Evolutionary conservation across 2,888 invertebrate species (phyloP), one percentile per base, ranked within the genome.

Genomic region (Ceratothoa steindachneri): DNA sequence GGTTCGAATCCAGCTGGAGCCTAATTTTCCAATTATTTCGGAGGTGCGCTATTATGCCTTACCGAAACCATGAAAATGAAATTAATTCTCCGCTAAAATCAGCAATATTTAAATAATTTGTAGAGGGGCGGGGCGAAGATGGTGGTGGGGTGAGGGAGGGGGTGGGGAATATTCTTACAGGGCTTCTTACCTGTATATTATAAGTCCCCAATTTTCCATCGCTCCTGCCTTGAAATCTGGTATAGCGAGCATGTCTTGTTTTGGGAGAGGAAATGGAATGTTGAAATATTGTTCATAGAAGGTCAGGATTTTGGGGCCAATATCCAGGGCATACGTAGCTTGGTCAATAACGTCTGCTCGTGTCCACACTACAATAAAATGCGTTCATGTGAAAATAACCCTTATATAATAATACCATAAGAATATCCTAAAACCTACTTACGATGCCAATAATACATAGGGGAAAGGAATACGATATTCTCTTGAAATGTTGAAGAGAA

Each of bases 181-280:
- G n/a, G n/a, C n/a, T n/a, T n/a, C n/a, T 82, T 82, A 89, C 89
- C 89, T 88, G 84, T 89, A 93, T 0, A 91, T 91, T 9, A 92
- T 88, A 24, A 92, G 83, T 0, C 93, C 93, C 92, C 92, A 93
- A 83, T 93, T 93, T 83, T 93, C 90, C 90, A 91, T 90, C n/a
- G 89, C 90, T 22, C 86, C 87, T 79, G 89, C 90, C 1, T 86
- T 84, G 80, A 87, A 86, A 31, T 85, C 84, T 1, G 87, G 87
- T n/a, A 87, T 83, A 1, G 87, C 86, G 53, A 87, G 84, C 85
- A 87, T 85, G 81, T 87, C 87, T 84, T 77, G 78, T 85, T 95
- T 95, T 0, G 90, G 89, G 69, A 95, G 82, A 0, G 92, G 91
- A 85, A 90, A 93, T 1, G 87, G 85, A 52, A 90, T 87, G 81